Percentiles rank a stretch among this genome's conserved stretches.
Evolutionary conservation across 1,140 invertebrate species (phyloP).

Genomic region (Brachionus calyciflorus): DNA sequence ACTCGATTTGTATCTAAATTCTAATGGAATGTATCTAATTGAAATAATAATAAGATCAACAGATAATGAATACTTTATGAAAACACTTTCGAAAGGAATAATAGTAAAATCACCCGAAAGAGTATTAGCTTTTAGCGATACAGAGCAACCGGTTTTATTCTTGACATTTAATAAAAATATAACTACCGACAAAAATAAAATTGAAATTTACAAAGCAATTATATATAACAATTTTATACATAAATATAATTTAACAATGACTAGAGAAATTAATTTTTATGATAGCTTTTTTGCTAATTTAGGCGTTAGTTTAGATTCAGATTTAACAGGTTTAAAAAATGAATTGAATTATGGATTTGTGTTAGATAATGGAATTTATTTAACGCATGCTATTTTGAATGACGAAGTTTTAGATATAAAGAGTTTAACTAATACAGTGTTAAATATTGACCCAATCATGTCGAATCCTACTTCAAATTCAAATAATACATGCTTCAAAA

Average conservation of each 20-base stretch:
- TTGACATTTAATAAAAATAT: not conserved
- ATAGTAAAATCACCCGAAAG: not conserved
- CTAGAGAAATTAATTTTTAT: constrained; percentile 2
- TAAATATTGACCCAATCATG: no score
- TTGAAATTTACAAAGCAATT: not conserved
- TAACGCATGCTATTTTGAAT: no score
- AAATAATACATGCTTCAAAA: no score
- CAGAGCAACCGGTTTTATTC: not conserved
- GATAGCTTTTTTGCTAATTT: not conserved
- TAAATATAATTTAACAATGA: not conserved
- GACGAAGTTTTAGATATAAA: no score
- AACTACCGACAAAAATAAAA: not conserved
- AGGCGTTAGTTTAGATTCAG: not conserved
- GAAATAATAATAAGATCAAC: not conserved
- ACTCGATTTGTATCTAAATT: not conserved
- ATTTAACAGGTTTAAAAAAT: not conserved
- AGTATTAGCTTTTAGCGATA: not conserved
- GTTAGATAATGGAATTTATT: not conserved
- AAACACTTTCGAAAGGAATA: not conserved
- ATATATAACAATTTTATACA: not conserved
- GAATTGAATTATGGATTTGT: constrained; percentile 11
- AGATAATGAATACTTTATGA: not conserved
- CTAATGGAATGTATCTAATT: constrained; percentile 6
- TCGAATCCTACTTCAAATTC: no score
- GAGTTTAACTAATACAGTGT: no score